Evolutionary conservation across 2,888 invertebrate species (phyloP).

Genomic region (Macaria liturata): DNA sequence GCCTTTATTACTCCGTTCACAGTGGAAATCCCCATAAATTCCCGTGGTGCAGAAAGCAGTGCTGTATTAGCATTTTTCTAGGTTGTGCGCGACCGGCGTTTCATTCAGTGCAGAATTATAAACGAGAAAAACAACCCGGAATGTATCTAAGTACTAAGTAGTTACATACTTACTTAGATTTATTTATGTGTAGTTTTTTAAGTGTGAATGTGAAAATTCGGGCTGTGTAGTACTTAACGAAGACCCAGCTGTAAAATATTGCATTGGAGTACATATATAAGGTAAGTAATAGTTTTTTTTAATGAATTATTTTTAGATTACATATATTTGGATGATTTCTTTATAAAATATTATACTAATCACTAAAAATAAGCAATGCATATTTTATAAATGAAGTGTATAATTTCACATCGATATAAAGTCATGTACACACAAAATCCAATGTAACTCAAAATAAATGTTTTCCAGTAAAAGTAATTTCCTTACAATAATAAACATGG

Average conservation of each 20-base stretch:
- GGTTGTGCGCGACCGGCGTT: conserved; percentile 52
- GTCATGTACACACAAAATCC: no score
- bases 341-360: no score
- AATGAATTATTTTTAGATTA: no score
- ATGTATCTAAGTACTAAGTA: conserved; percentile 9
- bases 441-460: no score
- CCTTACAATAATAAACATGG: conserved; percentile 18
- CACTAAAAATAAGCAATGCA: no score
- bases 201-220: conserved; percentile 39
- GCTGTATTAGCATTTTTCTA: conserved; percentile 47
- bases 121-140: conserved; percentile 36
- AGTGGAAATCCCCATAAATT: conserved; percentile 60
- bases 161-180: conserved; percentile 5
- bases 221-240: conserved; percentile 9
- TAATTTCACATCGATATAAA: no score
- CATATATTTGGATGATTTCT: no score
- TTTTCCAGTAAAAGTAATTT: neutral
- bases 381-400: no score
- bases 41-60: conserved; percentile 43
- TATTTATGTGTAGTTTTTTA: conserved; percentile 24
- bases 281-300: conserved; percentile 19
- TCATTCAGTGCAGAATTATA: conserved; percentile 51
- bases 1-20: conserved; percentile 59
- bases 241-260: conserved; percentile 9
- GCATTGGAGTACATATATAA: conserved; percentile 23